phyloP scores from a whole-genome alignment of 2,888 invertebrate species.

The Rambutsinella grinnellia region DNA sequence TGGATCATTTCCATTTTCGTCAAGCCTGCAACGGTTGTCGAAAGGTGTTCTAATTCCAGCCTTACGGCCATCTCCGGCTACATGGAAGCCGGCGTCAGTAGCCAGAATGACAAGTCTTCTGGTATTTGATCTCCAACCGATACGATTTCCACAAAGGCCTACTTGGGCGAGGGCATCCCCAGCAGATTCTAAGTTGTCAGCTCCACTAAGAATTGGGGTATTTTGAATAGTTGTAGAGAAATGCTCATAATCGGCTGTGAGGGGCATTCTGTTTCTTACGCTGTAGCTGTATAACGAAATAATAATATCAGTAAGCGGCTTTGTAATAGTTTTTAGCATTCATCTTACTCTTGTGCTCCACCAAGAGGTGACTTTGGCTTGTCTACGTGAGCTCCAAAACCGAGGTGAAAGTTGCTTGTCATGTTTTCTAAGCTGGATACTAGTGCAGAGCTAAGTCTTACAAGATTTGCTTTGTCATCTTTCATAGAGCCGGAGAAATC shows the following conservation, averaged over 20 bases:
- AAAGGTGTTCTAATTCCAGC: background rate
- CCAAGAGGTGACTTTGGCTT: background rate
- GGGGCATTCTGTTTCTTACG: background rate
- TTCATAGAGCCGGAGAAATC: background rate
- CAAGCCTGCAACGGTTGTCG: background rate
- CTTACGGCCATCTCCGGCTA: background rate
- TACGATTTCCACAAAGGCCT: background rate
- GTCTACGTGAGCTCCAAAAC: no score
- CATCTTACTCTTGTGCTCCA: background rate
- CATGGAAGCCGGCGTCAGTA: background rate
- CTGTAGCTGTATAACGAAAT: constrained; percentile 4
- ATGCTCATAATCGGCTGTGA: background rate
- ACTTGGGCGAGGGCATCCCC: no score
- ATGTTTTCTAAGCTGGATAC: background rate
- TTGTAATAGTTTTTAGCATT: no score
- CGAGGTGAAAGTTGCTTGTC: background rate
- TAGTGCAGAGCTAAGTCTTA: background rate
- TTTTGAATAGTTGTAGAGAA: background rate
- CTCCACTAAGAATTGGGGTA: background rate
- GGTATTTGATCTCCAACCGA: constrained; percentile 8
- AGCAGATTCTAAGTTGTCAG: background rate
- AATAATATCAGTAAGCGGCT: background rate
- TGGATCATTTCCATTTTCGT: background rate
- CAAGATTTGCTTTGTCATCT: background rate
- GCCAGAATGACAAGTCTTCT: background rate